phyloP scores from a whole-genome alignment of 2,113 vertebrate species.

The Paratilapia polleni region DNA sequence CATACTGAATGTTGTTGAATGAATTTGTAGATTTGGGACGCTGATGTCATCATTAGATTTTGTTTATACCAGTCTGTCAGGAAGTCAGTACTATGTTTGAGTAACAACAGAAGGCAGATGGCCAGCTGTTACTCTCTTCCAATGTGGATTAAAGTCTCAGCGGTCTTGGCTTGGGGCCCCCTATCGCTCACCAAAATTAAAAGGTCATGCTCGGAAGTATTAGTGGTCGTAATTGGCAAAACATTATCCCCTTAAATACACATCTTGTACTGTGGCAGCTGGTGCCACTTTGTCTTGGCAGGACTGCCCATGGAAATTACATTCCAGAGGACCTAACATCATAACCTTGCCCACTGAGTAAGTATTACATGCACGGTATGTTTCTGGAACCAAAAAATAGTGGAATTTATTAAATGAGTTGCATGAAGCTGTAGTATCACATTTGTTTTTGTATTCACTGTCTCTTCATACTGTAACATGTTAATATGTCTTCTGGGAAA shows the following conservation, averaged over 20 bases:
- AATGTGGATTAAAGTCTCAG: slow-evolving; percentile 53
- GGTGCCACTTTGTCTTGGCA: slow-evolving; percentile 23
- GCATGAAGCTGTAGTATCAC: too few species aligned
- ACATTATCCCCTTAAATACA: slow-evolving; percentile 39
- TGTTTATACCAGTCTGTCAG: background rate
- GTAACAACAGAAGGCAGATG: slow-evolving; percentile 30
- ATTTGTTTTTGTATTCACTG: too few species aligned
- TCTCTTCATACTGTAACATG: too few species aligned
- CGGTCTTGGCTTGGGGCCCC: slow-evolving; percentile 9
- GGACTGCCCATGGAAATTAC: background rate
- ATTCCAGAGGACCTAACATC: too few species aligned
- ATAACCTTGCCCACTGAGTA: too few species aligned
- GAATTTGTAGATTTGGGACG: background rate
- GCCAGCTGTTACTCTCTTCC: slow-evolving; percentile 35
- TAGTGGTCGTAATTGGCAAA: slow-evolving; percentile 38
- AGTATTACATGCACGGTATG: too few species aligned
- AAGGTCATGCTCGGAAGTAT: slow-evolving; percentile 15
- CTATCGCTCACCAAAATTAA: slow-evolving; percentile 32
- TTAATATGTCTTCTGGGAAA: too few species aligned
- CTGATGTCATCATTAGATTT: background rate
- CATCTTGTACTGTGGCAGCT: slow-evolving; percentile 29
- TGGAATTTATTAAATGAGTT: too few species aligned
- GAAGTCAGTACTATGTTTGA: background rate
- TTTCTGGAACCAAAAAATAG: too few species aligned
- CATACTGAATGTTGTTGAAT: background rate